Conservation (phyloP, 2,797 vertebrate genomes). For the Pygocentrus nattereri region DNA sequence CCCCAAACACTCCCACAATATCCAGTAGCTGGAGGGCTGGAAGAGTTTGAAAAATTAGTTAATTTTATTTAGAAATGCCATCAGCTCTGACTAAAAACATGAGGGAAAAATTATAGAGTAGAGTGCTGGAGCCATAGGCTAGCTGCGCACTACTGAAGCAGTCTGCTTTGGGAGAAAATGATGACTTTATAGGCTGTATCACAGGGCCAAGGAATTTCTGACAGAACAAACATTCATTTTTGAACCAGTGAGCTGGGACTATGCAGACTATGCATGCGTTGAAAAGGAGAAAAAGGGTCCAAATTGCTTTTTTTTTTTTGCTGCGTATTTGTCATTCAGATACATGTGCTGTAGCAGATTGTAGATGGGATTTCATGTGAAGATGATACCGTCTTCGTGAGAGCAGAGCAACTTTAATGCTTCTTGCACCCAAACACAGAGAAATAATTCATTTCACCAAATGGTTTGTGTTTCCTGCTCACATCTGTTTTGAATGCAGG, state of each 20-base stretch:
- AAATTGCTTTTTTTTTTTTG: neutral
- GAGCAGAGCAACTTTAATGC: too few relatives aligned
- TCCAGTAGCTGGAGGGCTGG: slow-evolving; percentile 14
- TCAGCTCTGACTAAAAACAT: slow-evolving; percentile 23
- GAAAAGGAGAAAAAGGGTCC: neutral
- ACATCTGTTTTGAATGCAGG: neutral
- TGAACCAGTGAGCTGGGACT: neutral
- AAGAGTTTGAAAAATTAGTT: slow-evolving; percentile 21
- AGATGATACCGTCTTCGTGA: neutral
- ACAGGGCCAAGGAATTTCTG: slow-evolving; percentile 10
- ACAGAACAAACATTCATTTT: slow-evolving; percentile 3
- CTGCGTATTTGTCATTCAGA: neutral
- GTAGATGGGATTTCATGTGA: neutral
- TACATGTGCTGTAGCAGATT: neutral
- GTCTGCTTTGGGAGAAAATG: slow-evolving; percentile 19
- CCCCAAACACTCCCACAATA: slow-evolving; percentile 11
- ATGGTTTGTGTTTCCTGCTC: neutral
- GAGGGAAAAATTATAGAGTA: slow-evolving; percentile 18
- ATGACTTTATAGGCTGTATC: slow-evolving; percentile 19
- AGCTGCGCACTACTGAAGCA: slow-evolving; percentile 23
- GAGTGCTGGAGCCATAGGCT: slow-evolving; percentile 29
- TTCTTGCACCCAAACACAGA: neutral
- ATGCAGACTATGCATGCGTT: neutral
- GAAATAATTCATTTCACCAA: neutral
- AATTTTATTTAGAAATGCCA: slow-evolving; percentile 39